Conservation (phyloP, 2,797 vertebrate genomes). For the Helicolenus hilgendorfi region DNA sequence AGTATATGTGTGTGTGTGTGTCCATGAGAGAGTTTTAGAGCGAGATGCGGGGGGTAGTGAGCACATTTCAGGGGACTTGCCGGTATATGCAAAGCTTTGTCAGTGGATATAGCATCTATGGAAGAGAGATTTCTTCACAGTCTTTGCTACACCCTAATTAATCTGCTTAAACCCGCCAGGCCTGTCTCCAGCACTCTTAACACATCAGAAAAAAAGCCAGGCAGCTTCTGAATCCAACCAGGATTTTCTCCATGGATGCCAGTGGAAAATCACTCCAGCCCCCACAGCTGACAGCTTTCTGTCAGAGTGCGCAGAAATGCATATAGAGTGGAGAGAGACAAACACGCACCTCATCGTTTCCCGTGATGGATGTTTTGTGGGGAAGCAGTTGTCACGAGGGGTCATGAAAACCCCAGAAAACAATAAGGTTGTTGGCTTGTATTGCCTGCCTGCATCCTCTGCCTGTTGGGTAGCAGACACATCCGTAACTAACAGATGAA, state of each 20-base stretch:
- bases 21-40: conserved; percentile 14
- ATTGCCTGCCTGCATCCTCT: conserved; percentile 43
- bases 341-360: conserved; percentile 73
- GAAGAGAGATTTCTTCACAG: conserved; percentile 88
- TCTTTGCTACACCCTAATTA: conserved; percentile 89
- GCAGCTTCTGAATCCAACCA: conserved; percentile 77
- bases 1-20: conserved; percentile 29
- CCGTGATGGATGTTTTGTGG: conserved; percentile 60
- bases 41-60: conserved; percentile 58
- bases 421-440: conserved; percentile 54
- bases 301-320: conserved; percentile 76
- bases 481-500: conserved; percentile 43
- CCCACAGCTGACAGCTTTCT: conserved; percentile 82
- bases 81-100: conserved; percentile 81
- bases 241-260: conserved; percentile 85
- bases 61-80: conserved; percentile 69
- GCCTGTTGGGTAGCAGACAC: conserved; percentile 26
- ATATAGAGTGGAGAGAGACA: conserved; percentile 61
- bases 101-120: conserved; percentile 82
- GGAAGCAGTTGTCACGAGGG: conserved; percentile 58
- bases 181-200: conserved; percentile 83
- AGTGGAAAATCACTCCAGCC: conserved; percentile 76
- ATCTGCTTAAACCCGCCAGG: conserved; percentile 87
- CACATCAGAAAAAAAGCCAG: conserved; percentile 84
- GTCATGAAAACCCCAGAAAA: conserved; percentile 58